Evolutionary conservation across 2,113 vertebrate species (phyloP), one percentile per base, ranked within the genome.

Genomic region (Neoarius graeffei): DNA sequence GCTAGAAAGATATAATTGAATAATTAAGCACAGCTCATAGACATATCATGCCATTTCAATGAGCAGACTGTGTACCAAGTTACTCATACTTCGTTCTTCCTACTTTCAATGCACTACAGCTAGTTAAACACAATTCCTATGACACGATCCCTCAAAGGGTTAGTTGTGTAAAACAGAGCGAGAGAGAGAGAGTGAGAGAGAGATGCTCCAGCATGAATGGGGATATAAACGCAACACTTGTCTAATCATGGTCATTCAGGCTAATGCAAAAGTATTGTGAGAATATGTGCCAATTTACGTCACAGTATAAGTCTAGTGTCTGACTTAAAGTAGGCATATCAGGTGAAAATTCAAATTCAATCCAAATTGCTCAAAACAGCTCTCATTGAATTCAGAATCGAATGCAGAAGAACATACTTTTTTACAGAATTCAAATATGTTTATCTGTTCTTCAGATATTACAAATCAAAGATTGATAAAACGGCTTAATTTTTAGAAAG

Each of bases 1-100:
- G 97, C 97, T 97, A 92, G 69, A 73, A 71, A 9, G 56, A 67
- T n/a, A 77, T 30, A 52, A 25, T 27, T 60, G 42, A 23, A 25
- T 23, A 25, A 25, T 56, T 54, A n/a, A 62, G 30, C 3, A 20
- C 17, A 50, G 4, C 73, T 79, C 25, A 62, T 30, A 60, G 30
- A 62, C 11, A 35, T 66, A 86, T 23, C 0, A 15, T 59, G 27
- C 19, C 83, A 54, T 85, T 57, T 73, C 27, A 35, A 56, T 71
- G 15, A 67, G 14, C n/a, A 54, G 50, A 64, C 30, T 60, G 8
- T 23, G 4, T 6, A 15, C 8, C 42, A 84, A 3, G 9, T 20
- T 11, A 56, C 35, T 20, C n/a, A n/a, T 15, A 11, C 52, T 35
- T 73, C 4, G 1, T 84, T 56, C n/a, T 25, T 56, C n/a, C 6